These are phyloP conservation scores for Cantharis rustica DNA, from an alignment of 2,888 invertebrate genomes.

Conservation along the genomic window DNA sequence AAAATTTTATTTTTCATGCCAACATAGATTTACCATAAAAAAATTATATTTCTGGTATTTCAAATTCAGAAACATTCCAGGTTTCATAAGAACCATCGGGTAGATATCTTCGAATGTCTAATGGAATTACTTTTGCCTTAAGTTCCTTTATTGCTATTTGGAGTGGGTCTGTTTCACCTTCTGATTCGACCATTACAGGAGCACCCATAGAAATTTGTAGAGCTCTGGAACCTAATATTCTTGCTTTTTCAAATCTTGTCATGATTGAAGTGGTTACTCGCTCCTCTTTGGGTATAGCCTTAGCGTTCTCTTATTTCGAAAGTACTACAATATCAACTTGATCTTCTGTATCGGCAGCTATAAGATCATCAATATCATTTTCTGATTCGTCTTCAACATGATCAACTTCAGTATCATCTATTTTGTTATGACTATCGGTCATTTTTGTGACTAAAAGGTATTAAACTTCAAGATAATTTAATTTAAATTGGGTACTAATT, in stretches of 20 bases:
- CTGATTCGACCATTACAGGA: conserved; percentile 99
- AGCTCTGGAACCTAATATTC: conserved; percentile 93
- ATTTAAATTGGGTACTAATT: no score
- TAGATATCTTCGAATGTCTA: conserved; percentile 93
- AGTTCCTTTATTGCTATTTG: conserved; percentile 99
- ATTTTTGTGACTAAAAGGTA: neutral
- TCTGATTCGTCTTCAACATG: neutral
- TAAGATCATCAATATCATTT: neutral
- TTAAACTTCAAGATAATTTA: no score
- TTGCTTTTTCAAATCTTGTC: conserved; percentile 96
- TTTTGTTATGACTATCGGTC: neutral
- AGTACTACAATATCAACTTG: conserved; percentile 48
- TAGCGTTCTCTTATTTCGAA: conserved; percentile 73
- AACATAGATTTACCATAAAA: neutral
- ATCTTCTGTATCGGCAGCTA: conserved; percentile 48
- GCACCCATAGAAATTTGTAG: conserved; percentile 99
- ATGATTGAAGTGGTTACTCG: conserved; percentile 97
- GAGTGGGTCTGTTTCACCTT: conserved; percentile 97
- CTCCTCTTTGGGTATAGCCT: conserved; percentile 83
- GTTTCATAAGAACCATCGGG: conserved; percentile 99
- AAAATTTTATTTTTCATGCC: neutral
- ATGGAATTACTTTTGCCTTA: conserved; percentile 95
- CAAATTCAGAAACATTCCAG: conserved; percentile 97
- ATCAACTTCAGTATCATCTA: neutral
- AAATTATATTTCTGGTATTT: neutral